Evolutionary conservation across 2,888 invertebrate genomes (phyloP), one percentile per base, ranked within the genome.

Genomic region (Anoncus sp.): DNA sequence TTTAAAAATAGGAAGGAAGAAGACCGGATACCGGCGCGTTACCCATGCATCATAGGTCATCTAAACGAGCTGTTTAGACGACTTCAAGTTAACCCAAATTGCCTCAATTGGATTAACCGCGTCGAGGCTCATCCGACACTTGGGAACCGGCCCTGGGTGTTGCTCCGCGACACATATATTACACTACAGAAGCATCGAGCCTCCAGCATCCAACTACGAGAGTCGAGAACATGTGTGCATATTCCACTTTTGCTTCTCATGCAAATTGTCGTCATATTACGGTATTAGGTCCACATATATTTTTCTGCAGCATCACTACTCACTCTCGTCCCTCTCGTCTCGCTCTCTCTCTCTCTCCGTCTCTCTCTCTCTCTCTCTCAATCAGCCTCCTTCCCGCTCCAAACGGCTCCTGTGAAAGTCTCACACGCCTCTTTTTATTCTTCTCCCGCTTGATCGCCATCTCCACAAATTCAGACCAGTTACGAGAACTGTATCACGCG

Each of bases 11-110:
- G 85, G 85, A 87, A 86, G 85, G 82, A 88, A 86, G 84, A 85
- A 82, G 81, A 85, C 86, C 88, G 89, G 88, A 89, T 89, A 87
- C 84, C 81, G 82, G 81, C 79, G 81, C 80, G 85, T 85, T 84
- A 86, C 81, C 82, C 86, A 88, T 87, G 85, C 87, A 86, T 87
- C 86, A 87, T 83, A 85, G 84, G 85, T 86, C 86, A 84, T 84
- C 89, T 90, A 90, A 91, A 90, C 89, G 88, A 89, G 87, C 89
- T 90, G 91, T 91, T 91, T 91, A 90, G 90, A 89, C 89, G 90
- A 91, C 91, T 91, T 90, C 87, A 90, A 91, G 91, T 90, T 91
- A 91, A 91, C 90, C 90, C 85, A 85, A 91, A 91, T 91, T 90
- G 89, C 88, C 87, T 88, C 89, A 90, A 91, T 91, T 91, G 87